Conservation (phyloP, 2,113 vertebrate species). For the Phyllostomus hastatus region DNA sequence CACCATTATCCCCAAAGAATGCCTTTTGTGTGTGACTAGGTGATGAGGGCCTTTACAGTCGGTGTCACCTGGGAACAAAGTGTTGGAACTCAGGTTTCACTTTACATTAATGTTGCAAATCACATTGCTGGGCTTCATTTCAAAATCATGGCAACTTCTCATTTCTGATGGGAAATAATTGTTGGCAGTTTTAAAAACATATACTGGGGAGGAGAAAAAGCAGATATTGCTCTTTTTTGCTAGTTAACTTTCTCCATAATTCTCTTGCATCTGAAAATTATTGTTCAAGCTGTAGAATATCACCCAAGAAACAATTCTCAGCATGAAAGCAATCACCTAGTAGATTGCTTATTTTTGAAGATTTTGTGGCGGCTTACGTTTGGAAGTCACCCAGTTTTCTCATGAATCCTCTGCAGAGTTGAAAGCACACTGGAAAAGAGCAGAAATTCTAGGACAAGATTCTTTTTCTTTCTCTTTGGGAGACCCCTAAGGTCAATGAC, state of each 20-base stretch:
- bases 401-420: neutral
- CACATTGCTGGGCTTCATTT: slow-evolving; percentile 8
- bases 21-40: neutral
- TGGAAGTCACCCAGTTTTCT: neutral
- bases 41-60: neutral
- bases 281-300: slow-evolving; percentile 31
- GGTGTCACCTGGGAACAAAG: slow-evolving; percentile 1
- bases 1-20: neutral
- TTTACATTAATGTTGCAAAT: slow-evolving; percentile 17
- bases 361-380: neutral
- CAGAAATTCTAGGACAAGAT: neutral
- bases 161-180: slow-evolving; percentile 11
- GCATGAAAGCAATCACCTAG: neutral
- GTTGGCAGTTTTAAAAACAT: slow-evolving; percentile 23
- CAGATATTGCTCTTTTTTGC: neutral
- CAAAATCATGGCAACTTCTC: neutral
- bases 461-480: neutral
- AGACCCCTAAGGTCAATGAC: neutral
- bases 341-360: neutral
- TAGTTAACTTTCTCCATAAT: neutral
- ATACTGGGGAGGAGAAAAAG: neutral
- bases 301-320: slow-evolving; percentile 6
- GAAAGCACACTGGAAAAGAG: neutral
- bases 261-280: neutral
- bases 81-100: neutral